These are phyloP conservation scores for Hyperopisus bebe DNA, from an alignment of 2,113 vertebrate species.

Conservation along the genomic window DNA sequence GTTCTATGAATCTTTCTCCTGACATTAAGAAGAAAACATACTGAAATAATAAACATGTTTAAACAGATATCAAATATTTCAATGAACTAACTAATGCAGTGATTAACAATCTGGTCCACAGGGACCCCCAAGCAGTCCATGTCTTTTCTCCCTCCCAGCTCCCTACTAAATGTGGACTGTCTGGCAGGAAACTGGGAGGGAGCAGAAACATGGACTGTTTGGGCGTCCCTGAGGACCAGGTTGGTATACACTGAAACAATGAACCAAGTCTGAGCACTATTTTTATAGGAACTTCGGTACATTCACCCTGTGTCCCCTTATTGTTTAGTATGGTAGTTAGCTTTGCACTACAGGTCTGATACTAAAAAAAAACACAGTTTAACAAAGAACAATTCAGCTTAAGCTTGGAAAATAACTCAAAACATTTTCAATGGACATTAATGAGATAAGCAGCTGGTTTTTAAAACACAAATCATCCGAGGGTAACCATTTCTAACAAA, in stretches of 20 bases:
- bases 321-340: neutral
- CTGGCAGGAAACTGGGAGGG: neutral
- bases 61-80: neutral
- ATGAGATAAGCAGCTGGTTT: neutral
- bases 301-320: neutral
- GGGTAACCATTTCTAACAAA: neutral
- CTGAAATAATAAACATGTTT: neutral
- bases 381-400: neutral
- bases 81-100: neutral
- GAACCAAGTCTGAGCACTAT: neutral
- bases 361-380: neutral
- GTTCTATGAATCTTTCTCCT: neutral
- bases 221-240: neutral
- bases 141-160: neutral
- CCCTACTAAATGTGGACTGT: neutral
- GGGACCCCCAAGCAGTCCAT: neutral
- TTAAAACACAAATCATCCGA: neutral
- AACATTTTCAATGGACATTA: neutral
- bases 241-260: neutral
- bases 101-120: neutral
- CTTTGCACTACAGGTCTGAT: neutral
- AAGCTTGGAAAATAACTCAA: neutral
- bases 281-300: neutral
- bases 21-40: neutral
- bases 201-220: neutral